phyloP scores from a whole-genome alignment of 2,888 invertebrate genomes.

The Ganaspis brasiliensis region DNA sequence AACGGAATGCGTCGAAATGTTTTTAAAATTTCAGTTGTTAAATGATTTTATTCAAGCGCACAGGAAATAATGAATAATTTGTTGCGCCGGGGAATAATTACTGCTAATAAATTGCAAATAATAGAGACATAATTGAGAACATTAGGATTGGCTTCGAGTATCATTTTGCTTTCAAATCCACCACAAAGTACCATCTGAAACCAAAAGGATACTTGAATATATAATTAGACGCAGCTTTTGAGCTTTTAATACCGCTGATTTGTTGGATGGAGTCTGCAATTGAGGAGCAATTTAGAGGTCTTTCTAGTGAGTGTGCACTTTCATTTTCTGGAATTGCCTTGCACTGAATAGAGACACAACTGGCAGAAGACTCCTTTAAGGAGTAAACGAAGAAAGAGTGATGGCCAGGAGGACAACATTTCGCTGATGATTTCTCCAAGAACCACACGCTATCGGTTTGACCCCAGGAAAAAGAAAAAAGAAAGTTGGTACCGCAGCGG shows the following conservation, averaged over 20 bases:
- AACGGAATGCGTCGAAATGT: no score
- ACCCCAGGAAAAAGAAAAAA: conserved; percentile 70
- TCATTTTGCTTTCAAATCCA: neutral
- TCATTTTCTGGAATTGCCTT: conserved; percentile 40
- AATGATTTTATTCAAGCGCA: no score
- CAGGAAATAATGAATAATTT: neutral
- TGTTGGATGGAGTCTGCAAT: conserved; percentile 8
- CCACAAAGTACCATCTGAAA: conserved; percentile 3
- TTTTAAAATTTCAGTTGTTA: no score
- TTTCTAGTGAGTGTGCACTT: conserved; percentile 31
- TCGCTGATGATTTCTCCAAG: conserved; percentile 59
- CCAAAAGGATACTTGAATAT: neutral
- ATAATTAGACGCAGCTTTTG: neutral
- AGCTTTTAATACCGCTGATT: neutral
- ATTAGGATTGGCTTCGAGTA: neutral
- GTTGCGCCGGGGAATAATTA: neutral
- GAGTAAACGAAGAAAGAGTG: conserved; percentile 31
- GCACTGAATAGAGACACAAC: conserved; percentile 36
- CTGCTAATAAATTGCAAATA: conserved; percentile 1
- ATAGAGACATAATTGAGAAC: neutral
- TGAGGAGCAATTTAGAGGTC: conserved; percentile 31
- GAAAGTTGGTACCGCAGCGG: conserved; percentile 69
- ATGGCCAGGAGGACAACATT: conserved; percentile 33
- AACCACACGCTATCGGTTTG: conserved; percentile 54
- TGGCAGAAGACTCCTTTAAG: conserved; percentile 24